phyloP scores from a whole-genome alignment of 2,113 vertebrate species.

The Entosphenus tridentatus region DNA sequence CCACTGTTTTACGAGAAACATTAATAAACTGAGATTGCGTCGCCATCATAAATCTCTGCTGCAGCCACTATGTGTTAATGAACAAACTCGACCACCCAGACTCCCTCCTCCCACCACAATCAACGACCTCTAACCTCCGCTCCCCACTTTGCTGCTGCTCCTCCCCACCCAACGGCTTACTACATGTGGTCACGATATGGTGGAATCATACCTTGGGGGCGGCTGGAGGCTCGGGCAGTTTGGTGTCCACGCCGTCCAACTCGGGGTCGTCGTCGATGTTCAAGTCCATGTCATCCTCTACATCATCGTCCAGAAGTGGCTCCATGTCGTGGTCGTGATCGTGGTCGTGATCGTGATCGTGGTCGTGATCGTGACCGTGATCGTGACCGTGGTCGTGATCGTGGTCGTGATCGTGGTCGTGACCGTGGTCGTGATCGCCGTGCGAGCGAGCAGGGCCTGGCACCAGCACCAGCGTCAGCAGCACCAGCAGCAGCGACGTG shows the following conservation, averaged over 20 bases:
- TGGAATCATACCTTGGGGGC: conserved; percentile 11
- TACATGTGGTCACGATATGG: not conserved
- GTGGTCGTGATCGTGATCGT: conserved; percentile 11
- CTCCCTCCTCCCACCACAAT: not conserved
- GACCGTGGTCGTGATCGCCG: conserved; percentile 26
- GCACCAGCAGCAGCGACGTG: conserved; percentile 25
- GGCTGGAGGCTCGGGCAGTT: conserved; percentile 25
- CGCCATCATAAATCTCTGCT: not conserved
- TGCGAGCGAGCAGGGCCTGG: conserved; percentile 21
- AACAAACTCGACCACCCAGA: not conserved
- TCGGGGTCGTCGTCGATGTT: conserved; percentile 18
- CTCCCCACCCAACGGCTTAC: conserved; percentile 8
- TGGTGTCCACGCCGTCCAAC: conserved; percentile 13
- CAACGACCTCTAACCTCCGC: not conserved
- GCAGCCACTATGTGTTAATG: not conserved
- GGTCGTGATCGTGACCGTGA: conserved; percentile 3
- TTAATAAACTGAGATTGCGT: not conserved
- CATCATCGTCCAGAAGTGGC: conserved; percentile 3
- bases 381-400: too few relatives aligned
- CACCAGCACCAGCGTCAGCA: conserved; percentile 30
- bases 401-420: conserved; percentile 10
- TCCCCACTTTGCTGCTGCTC: not conserved
- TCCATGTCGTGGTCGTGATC: too few relatives aligned
- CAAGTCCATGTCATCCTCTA: conserved; percentile 47
- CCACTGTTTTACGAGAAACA: too few relatives aligned